Conservation (phyloP, 1,140 invertebrate species). For the Drosophila sp. region DNA sequence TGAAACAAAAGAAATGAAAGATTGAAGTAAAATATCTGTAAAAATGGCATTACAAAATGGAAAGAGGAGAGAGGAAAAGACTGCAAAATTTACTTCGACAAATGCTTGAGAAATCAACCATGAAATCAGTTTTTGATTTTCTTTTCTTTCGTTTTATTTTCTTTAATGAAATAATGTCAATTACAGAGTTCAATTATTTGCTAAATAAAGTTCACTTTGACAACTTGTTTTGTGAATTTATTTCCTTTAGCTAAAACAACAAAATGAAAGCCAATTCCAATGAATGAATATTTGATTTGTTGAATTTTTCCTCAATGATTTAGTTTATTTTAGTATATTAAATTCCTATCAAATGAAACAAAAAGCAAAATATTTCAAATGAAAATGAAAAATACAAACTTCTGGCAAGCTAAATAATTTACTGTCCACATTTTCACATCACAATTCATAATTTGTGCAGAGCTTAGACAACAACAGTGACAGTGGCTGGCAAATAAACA, state of each 20-base stretch:
- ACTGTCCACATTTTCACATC: constrained; percentile 47
- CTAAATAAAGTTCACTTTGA: background rate
- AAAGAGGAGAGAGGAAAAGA: background rate
- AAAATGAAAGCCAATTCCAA: background rate
- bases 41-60: background rate
- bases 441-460: constrained; percentile 58
- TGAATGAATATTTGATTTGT: constrained; percentile 1
- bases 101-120: background rate
- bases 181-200: constrained; percentile 3
- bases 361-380: background rate
- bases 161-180: background rate
- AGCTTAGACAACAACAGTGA: constrained; percentile 19
- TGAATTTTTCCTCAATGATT: constrained; percentile 4
- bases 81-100: background rate
- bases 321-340: background rate
- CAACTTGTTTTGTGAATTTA: background rate
- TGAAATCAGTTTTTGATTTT: background rate
- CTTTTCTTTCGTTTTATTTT: background rate
- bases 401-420: background rate
- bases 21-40: background rate
- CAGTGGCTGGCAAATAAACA: constrained; percentile 15
- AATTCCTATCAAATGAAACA: background rate
- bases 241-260: background rate
- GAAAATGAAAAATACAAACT: too few species aligned
- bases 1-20: constrained; percentile 2